Evolutionary conservation across 2,797 vertebrate genomes (phyloP), one percentile per base, ranked within the genome.

Genomic region (Cryptoblepharus egeriae): DNA sequence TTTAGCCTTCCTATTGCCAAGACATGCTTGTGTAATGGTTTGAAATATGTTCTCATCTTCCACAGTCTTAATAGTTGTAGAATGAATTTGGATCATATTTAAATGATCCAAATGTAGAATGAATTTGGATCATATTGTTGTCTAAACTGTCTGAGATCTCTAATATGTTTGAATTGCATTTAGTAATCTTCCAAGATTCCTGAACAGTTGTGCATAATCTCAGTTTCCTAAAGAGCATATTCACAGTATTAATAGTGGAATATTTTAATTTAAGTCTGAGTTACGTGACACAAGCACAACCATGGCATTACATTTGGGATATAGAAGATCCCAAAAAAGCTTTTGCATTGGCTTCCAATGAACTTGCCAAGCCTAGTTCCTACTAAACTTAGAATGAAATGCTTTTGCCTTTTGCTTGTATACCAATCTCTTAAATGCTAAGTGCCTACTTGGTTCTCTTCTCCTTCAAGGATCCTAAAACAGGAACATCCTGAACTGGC

Each of bases 401-500:
- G 49, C 75, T 24, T 35, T 70, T 32, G 30, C 32, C 49, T 0
- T 18, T 42, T 0, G 0, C 22, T 76, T 63, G 15, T 0, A 0
- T 35, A 1, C 22, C 45, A 68, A 37, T 12, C 42, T 5, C 63
- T 71, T 37, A 65, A 22, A 73, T 57, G 9, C 55, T 87, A 49
- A 93, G 6, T 61, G 13, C 28, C 3, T 42, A 77, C 77, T 80
- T 30, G 26, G 78, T 60, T 87, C 11, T 63, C 0, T 80, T 55
- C 65, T 20, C 28, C 52, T 4, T 12, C 30, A 60, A 99, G 98
- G 75, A 95, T 99, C 76, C 79, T 99, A 85, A 99, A 99, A 92
- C 97, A 98, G 92, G 98, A 99, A 75, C 95, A 97, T 42, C 98
- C 98, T 0, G 98, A 99, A 79, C 32, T 99, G 92, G 98, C 98